Percentiles rank a stretch among this genome's conserved stretches.
Evolutionary conservation across 1,140 invertebrate genomes (phyloP).

Genomic region (Papilio glaucus): DNA sequence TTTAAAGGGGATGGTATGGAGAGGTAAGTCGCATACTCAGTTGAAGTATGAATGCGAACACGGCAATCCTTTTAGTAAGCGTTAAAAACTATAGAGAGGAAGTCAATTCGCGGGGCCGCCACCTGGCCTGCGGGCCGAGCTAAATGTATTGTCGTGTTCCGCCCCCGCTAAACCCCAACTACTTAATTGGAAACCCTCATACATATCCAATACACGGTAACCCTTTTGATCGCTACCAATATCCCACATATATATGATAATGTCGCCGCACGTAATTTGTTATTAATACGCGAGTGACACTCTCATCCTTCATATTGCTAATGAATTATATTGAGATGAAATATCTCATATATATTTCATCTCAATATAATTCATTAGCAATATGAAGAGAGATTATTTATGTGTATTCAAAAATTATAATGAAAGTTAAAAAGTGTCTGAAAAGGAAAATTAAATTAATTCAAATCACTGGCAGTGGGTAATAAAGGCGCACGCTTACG

Average conservation of each 20-base stretch:
- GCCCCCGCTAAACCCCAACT: conserved; percentile 70
- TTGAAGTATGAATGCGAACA: conserved; percentile 67
- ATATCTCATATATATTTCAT: not conserved
- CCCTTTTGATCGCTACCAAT: conserved; percentile 61
- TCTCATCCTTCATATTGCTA: not conserved
- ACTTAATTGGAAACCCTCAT: conserved; percentile 79
- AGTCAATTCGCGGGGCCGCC: conserved; percentile 56
- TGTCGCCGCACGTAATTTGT: not conserved
- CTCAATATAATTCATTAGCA: conserved; percentile 4
- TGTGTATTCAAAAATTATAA: not conserved
- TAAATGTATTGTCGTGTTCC: conserved; percentile 79
- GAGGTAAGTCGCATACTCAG: conserved; percentile 21
- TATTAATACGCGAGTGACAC: conserved; percentile 2
- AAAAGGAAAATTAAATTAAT: conserved; percentile 60
- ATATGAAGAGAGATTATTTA: not conserved
- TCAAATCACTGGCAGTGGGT: conserved; percentile 71
- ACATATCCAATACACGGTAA: conserved; percentile 71
- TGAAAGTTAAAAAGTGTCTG: conserved; percentile 7
- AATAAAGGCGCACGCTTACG: conserved; percentile 74
- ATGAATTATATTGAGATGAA: not conserved
- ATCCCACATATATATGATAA: conserved; percentile 27
- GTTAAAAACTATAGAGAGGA: conserved; percentile 65
- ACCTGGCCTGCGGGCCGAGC: conserved; percentile 56
- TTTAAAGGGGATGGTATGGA: not conserved
- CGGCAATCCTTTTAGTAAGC: conserved; percentile 76